A percentile compares a stretch with the other conserved stretches of the same genome.
phyloP scores from a whole-genome alignment of 2,797 vertebrate genomes.

The Danio choprae region DNA sequence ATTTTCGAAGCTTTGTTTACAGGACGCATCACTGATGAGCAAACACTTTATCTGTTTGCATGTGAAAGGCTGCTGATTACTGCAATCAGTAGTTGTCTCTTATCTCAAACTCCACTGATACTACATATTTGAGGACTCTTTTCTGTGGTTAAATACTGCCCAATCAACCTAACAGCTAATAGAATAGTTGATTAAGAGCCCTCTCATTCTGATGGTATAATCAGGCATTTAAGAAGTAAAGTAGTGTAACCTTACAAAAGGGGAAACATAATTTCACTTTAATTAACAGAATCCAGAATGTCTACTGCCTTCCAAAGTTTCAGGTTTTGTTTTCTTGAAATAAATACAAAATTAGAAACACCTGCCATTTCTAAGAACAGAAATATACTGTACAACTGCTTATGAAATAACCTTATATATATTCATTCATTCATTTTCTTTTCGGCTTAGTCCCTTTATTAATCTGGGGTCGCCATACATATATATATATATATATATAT shows the following conservation, averaged over 20 bases:
- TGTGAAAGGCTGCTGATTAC: conserved; percentile 69
- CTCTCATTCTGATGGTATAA: conserved; percentile 43
- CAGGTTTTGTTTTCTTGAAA: neutral
- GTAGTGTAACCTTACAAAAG: conserved; percentile 45
- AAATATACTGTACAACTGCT: neutral
- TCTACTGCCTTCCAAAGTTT: neutral
- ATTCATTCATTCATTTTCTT: no score
- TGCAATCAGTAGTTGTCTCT: conserved; percentile 70
- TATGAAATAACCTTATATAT: no score
- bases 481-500: no score
- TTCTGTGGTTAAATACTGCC: conserved; percentile 64
- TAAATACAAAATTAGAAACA: neutral
- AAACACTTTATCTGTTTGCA: conserved; percentile 24
- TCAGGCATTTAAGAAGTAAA: conserved; percentile 47
- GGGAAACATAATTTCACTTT: conserved; percentile 29
- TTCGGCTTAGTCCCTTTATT: no score
- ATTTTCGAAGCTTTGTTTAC: conserved; percentile 29
- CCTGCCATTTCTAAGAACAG: neutral
- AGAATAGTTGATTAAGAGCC: conserved; percentile 68
- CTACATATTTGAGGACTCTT: conserved; percentile 62
- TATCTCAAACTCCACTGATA: conserved; percentile 48
- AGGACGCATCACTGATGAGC: conserved; percentile 8
- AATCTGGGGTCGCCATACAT: no score
- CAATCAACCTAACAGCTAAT: conserved; percentile 67
- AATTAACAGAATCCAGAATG: conserved; percentile 40